phyloP scores from a whole-genome alignment of 2,888 invertebrate species.

The Macropis europaea region DNA sequence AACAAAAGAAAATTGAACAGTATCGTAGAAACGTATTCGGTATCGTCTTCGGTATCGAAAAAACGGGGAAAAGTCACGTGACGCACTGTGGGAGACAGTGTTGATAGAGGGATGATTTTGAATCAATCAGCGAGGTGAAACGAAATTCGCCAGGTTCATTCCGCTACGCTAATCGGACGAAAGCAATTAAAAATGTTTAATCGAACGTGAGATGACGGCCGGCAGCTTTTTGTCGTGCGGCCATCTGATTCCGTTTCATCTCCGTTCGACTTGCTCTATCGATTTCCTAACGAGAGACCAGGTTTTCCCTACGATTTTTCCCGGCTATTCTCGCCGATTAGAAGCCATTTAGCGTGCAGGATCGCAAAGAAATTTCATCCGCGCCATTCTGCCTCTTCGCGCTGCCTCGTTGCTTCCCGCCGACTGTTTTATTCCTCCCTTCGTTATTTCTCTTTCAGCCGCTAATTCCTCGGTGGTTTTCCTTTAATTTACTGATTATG shows the following conservation, averaged over 20 bases:
- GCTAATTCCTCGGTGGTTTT: background rate
- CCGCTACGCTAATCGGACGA: constrained; percentile 52
- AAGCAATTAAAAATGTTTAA: constrained; percentile 66
- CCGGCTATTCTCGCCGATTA: constrained; percentile 9
- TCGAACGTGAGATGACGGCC: constrained; percentile 56
- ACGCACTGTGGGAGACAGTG: constrained; percentile 4
- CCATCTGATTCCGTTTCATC: constrained; percentile 33
- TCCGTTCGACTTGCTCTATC: constrained; percentile 7
- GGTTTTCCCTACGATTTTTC: background rate
- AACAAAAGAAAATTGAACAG: no score
- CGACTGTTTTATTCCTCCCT: background rate
- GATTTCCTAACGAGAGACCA: background rate
- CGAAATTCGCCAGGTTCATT: constrained; percentile 35
- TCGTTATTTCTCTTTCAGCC: background rate
- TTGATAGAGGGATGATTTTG: constrained; percentile 12
- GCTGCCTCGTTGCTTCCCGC: background rate
- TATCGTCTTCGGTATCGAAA: no score
- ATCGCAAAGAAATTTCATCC: background rate
- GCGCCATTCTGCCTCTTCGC: background rate
- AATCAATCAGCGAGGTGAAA: constrained; percentile 23
- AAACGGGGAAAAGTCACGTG: no score
- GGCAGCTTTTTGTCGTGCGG: constrained; percentile 8
- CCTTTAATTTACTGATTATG: background rate
- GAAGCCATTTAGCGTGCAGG: constrained; percentile 20
- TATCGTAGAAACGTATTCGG: no score